phyloP scores from a whole-genome alignment of 2,113 vertebrate species.

The Ondatra zibethicus region DNA sequence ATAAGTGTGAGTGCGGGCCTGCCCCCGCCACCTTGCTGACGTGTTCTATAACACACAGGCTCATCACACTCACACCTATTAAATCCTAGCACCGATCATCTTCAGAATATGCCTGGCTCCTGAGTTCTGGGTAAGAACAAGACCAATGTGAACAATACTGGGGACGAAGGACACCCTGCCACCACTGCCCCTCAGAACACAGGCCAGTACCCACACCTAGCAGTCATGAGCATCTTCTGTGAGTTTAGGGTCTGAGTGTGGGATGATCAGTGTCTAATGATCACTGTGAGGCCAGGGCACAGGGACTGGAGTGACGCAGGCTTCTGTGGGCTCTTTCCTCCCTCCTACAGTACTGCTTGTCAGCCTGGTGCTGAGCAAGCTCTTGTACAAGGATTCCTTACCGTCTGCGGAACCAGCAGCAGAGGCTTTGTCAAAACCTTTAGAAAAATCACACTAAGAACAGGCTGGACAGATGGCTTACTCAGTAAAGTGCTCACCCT shows the following conservation, averaged over 20 bases:
- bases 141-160: background rate
- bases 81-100: background rate
- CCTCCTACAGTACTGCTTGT: fast-evolving
- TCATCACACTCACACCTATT: background rate
- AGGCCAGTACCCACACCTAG: no score
- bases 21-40: background rate
- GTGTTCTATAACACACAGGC: fast-evolving
- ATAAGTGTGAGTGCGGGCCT: background rate
- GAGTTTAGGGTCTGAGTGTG: no score
- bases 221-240: background rate
- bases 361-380: background rate
- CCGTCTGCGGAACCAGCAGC: background rate
- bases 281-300: background rate
- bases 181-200: background rate
- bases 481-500: background rate
- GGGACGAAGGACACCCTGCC: background rate
- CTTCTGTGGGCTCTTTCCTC: background rate
- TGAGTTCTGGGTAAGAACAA: background rate
- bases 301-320: background rate
- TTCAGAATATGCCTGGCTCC: background rate
- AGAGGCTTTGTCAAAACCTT: background rate
- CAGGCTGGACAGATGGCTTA: background rate
- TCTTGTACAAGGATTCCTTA: background rate
- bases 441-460: background rate
- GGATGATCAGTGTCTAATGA: fast-evolving